Evolutionary conservation across 2,797 vertebrate genomes (phyloP).

Genomic region (Cercopithecus petaurista): DNA sequence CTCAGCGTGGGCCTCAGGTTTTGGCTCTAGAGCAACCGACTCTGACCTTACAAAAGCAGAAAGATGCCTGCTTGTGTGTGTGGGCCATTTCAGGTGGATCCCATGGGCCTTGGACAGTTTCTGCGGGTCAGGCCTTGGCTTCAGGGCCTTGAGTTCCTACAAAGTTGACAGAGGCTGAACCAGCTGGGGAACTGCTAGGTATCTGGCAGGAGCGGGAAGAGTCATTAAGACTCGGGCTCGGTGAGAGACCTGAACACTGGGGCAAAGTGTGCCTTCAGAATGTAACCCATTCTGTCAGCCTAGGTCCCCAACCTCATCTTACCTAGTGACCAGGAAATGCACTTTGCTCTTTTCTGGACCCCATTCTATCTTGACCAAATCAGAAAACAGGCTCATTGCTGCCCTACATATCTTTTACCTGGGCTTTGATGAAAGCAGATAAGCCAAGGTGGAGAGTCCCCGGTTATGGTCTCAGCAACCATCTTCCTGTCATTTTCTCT

Average conservation of each 20-base stretch:
- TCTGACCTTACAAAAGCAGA: not conserved
- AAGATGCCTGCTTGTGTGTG: not conserved
- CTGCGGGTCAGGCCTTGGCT: not conserved
- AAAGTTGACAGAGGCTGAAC: not conserved
- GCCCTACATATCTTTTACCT: not conserved
- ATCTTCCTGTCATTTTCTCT: not conserved
- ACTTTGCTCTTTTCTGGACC: constrained; percentile 15
- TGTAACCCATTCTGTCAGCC: not conserved
- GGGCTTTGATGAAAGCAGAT: not conserved
- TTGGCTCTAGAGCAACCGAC: not conserved
- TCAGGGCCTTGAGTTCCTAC: not conserved
- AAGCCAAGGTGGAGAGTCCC: not conserved
- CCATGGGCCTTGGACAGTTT: not conserved
- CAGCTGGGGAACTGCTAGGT: not conserved
- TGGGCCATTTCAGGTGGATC: not conserved
- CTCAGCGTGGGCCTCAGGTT: not conserved
- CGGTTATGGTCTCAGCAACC: not conserved
- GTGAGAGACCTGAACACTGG: not conserved
- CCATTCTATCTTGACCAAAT: not conserved
- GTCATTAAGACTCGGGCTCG: not conserved
- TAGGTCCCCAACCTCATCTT: not conserved
- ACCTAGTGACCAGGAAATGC: constrained; percentile 28
- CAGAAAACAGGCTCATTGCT: not conserved
- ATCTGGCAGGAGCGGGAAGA: not conserved
- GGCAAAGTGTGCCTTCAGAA: not conserved